phyloP scores from a whole-genome alignment of 2,888 invertebrate genomes.

The Hybos culiciformis region DNA sequence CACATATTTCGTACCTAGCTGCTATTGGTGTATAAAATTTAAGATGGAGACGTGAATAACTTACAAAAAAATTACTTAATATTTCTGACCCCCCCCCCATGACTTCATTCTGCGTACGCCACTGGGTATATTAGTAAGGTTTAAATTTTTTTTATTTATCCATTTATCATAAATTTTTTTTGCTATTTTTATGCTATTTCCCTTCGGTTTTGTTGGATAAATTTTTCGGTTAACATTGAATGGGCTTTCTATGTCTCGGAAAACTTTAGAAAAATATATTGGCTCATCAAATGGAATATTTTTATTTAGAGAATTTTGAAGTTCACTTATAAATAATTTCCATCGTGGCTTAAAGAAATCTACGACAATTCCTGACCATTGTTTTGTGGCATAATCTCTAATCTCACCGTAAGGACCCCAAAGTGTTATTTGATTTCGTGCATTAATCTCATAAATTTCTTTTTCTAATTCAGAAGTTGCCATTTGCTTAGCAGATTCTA shows the following conservation, averaged over 20 bases:
- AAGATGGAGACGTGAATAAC: no score
- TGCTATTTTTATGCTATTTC: constrained; percentile 18
- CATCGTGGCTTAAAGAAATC: constrained; percentile 68
- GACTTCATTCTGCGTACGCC: no score
- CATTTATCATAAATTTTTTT: constrained; percentile 11
- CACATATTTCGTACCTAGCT: no score
- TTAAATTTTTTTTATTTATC: no score
- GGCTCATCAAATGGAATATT: constrained; percentile 45
- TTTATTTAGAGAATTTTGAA: constrained; percentile 41
- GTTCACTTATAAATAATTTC: constrained; percentile 49
- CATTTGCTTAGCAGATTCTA: constrained; percentile 46
- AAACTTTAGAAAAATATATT: constrained; percentile 42
- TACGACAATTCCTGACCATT: constrained; percentile 62
- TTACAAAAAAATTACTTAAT: no score
- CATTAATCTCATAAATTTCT: constrained; percentile 57
- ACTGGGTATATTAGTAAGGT: no score
- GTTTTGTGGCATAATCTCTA: constrained; percentile 82
- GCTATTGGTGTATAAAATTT: no score
- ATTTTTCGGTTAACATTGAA: constrained; percentile 42
- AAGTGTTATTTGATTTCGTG: constrained; percentile 80
- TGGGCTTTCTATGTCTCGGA: constrained; percentile 48
- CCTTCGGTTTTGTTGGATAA: constrained; percentile 36
- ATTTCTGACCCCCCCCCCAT: no score
- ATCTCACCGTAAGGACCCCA: constrained; percentile 92
- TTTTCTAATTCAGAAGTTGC: constrained; percentile 35